Percentiles rank a stretch among this genome's conserved stretches.
Evolutionary conservation across 1,140 invertebrate species (phyloP).

Genomic region (Polypedilum pembai): DNA sequence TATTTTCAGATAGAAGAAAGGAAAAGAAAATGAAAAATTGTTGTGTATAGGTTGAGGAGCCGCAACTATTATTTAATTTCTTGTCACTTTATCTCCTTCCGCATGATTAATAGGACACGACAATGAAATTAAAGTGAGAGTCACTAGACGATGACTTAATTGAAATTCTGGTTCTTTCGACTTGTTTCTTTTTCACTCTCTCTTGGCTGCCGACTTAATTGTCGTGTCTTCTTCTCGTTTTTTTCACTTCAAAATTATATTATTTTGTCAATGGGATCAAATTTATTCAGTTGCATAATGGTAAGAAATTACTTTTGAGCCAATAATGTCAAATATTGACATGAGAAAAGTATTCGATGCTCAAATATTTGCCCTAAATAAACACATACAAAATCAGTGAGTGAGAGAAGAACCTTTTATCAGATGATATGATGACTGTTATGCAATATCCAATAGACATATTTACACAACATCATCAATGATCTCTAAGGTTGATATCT

Average conservation of each 20-base stretch:
- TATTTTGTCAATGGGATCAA: too few relatives aligned
- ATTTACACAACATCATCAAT: slow-evolving; percentile 11
- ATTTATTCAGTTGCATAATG: not conserved
- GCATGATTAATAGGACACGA: slow-evolving; percentile 26
- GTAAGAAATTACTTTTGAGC: not conserved
- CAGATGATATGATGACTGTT: not conserved
- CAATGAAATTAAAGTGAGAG: slow-evolving; percentile 24
- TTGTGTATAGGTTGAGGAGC: slow-evolving; percentile 13
- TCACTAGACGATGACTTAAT: slow-evolving; percentile 17
- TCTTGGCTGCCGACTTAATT: too few relatives aligned
- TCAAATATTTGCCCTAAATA: not conserved
- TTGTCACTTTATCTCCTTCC: slow-evolving; percentile 21
- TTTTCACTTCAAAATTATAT: too few relatives aligned
- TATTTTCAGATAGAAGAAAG: not conserved
- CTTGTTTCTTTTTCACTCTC: not conserved
- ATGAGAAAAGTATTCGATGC: slow-evolving; percentile 4
- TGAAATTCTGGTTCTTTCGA: not conserved
- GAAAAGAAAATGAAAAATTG: too few relatives aligned
- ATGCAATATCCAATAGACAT: slow-evolving; percentile 11
- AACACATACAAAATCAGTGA: not conserved
- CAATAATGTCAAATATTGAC: not conserved
- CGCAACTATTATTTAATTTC: slow-evolving; percentile 24
- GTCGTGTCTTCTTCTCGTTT: too few relatives aligned
- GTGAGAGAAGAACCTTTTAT: not conserved
- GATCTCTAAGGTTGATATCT: not conserved